Conservation (phyloP, 2,888 invertebrate genomes). For the Harpalus rubripes region DNA sequence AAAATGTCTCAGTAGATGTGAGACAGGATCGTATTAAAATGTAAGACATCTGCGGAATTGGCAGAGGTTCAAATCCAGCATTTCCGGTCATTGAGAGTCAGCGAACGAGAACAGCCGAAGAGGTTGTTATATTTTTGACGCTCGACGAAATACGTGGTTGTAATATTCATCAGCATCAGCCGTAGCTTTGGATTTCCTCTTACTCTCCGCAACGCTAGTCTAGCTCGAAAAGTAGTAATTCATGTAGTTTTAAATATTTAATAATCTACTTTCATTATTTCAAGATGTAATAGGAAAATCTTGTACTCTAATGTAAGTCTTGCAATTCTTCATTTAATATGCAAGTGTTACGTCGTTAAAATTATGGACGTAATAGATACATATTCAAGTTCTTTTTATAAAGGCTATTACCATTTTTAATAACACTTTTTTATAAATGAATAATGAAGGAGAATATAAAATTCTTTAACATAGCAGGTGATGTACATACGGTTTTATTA, state of each 20-base stretch:
- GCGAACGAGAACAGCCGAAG: conserved; percentile 39
- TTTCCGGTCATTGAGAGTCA: conserved; percentile 57
- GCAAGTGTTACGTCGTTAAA: neutral
- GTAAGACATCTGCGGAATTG: conserved; percentile 27
- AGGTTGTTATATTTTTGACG: conserved; percentile 58
- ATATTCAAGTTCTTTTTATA: neutral
- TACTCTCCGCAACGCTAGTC: neutral
- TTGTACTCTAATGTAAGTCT: conserved; percentile 9
- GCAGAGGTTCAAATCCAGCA: conserved; percentile 45
- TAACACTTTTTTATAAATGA: neutral
- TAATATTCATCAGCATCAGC: conserved; percentile 53
- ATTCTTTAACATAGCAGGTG: no score
- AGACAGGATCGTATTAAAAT: conserved; percentile 16
- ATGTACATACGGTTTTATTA: no score
- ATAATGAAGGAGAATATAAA: neutral
- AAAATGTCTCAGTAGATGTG: neutral
- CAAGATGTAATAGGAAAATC: conserved; percentile 37
- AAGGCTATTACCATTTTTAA: neutral
- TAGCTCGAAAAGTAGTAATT: conserved; percentile 44
- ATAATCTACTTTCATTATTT: conserved; percentile 44
- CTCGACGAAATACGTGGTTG: conserved; percentile 51
- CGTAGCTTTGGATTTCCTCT: neutral
- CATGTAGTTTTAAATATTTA: conserved; percentile 61
- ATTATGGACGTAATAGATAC: neutral
- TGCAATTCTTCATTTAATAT: conserved; percentile 5